Conservation (phyloP, 2,888 invertebrate species). For the Parnassius mnemosyne region DNA sequence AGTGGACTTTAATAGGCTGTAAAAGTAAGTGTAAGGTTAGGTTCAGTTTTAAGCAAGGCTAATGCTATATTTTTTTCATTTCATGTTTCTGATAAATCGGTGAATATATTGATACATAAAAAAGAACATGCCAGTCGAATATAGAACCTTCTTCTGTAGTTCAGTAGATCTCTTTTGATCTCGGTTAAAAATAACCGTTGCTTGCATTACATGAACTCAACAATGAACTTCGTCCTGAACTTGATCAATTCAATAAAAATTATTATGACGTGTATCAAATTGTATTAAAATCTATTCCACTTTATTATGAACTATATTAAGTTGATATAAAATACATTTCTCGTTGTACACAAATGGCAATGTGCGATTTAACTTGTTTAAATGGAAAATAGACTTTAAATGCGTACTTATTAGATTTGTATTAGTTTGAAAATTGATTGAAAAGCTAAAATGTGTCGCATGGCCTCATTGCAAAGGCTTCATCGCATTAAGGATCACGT, state of each 20-base stretch:
- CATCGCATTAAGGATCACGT: conserved; percentile 63
- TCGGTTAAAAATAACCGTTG: neutral
- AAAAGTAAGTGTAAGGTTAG: no score
- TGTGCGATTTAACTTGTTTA: neutral
- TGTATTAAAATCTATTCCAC: neutral
- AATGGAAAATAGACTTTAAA: conserved; percentile 3
- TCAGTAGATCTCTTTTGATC: no score
- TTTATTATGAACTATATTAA: neutral
- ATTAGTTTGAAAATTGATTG: neutral
- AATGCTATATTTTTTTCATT: no score
- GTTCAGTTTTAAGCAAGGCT: no score
- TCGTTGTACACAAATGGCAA: conserved; percentile 8
- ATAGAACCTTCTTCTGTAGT: no score
- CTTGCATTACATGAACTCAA: conserved; percentile 1
- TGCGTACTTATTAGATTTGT: neutral
- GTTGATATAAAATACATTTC: neutral
- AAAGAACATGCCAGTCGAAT: no score
- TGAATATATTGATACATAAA: no score
- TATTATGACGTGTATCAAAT: conserved; percentile 3
- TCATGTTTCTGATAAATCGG: no score
- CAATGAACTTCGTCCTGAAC: conserved; percentile 25
- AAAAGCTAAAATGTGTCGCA: conserved; percentile 30
- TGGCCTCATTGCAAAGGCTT: conserved; percentile 52
- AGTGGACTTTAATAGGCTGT: no score
- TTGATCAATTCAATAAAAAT: conserved; percentile 18